Evolutionary conservation across 2,888 invertebrate genomes (phyloP), one percentile per base, ranked within the genome.

Genomic region (Pollenia angustigena): DNA sequence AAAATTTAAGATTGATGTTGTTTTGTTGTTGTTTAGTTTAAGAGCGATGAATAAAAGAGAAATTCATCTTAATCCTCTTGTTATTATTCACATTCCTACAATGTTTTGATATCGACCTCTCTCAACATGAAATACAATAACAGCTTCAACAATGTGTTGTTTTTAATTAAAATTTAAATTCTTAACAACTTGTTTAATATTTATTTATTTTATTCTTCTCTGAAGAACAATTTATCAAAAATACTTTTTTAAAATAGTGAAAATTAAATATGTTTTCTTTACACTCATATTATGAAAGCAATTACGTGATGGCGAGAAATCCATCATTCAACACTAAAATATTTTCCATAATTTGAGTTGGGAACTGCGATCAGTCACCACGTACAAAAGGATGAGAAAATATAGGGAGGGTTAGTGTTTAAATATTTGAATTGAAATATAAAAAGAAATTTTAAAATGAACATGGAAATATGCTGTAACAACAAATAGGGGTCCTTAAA

Each of bases 21-120:
- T 11, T 40, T 64, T 64, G 46, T 78, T 48, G 40, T 32, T 32
- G 32, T 32, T 32, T 32, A 54, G 48, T n/a, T 60, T 18, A 54
- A 50, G 56, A 56, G 54, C 44, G 18, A 71, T 16, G 11, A 62
- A 44, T 60, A 52, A 82, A 82, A 75, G 14, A 58, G 76, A 64
- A 83, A 83, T 78, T 76, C 64, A 71, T 78, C 82, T 64, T 71
- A 71, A 76, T 83, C 23, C 50, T 68, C 48, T 48, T 44, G 50
- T 62, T 54, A n/a, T 69, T 71, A 56, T 71, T 6, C 23, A 69
- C 10, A 42, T 71, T 42, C 46, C 40, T 12, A 50, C 10, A 44
- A 10, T 82, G 68, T 68, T 68, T 75, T 60, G 68, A 75, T 75
- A n/a, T 46, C 58, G 58, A 60, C 66, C 60, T 52, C 52, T 64